Conservation (phyloP, 2,113 vertebrate species). For the Ursus arctos region DNA sequence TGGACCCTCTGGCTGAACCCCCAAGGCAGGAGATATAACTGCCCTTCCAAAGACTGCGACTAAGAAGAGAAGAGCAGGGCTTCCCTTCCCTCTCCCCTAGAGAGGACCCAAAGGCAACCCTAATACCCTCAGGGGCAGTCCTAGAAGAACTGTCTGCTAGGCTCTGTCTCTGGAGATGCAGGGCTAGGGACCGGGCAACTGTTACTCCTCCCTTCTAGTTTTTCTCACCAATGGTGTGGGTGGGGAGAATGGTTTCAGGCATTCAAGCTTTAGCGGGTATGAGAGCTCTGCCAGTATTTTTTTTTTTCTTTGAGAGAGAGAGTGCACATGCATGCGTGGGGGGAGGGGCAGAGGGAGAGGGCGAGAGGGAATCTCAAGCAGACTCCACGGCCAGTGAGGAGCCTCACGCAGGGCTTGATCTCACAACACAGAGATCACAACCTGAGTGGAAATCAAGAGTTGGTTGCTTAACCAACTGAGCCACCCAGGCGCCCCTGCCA, state of each 20-base stretch:
- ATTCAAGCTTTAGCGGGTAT: neutral
- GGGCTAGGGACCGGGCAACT: neutral
- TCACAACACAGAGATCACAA: neutral
- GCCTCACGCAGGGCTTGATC: neutral
- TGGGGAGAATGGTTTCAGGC: neutral
- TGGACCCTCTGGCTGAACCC: neutral
- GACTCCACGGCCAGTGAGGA: neutral
- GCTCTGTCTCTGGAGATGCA: neutral
- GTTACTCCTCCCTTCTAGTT: neutral
- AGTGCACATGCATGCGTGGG: neutral
- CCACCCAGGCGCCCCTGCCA: neutral
- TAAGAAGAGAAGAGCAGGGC: neutral
- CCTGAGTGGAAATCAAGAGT: neutral
- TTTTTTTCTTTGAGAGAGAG: neutral
- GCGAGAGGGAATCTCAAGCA: neutral
- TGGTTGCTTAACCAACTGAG: neutral
- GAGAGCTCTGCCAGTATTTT: neutral
- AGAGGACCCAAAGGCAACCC: neutral
- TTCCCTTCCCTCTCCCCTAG: neutral
- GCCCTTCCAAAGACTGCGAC: neutral
- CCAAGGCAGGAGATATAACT: neutral
- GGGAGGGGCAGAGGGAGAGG: neutral
- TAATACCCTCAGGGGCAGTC: neutral
- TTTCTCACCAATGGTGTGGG: neutral
- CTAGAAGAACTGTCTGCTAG: neutral